Conservation (phyloP, 2,797 vertebrate species). For the Spea hammondii region DNA sequence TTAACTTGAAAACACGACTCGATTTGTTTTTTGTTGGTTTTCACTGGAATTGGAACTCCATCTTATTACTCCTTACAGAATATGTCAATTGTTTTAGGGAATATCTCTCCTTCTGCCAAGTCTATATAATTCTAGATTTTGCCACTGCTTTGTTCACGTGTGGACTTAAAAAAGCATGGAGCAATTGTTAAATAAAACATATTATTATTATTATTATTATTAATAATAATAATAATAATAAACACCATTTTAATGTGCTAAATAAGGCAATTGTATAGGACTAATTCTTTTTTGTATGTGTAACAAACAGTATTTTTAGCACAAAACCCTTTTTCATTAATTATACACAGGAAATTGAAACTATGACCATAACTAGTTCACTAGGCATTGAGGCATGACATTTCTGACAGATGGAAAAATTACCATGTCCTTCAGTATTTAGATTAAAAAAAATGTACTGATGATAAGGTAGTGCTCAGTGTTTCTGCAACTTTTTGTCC, state of each 20-base stretch:
- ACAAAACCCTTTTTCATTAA: neutral
- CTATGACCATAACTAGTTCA: neutral
- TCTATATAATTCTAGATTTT: no score
- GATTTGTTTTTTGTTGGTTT: no score
- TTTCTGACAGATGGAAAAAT: neutral
- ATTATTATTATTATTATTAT: no score
- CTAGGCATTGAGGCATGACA: neutral
- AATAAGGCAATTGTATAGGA: neutral
- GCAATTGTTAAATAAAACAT: no score
- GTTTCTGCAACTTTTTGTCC: constrained; percentile 4
- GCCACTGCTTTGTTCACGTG: no score
- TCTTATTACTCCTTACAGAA: no score
- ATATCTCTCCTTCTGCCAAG: no score
- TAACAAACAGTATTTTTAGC: constrained; percentile 4
- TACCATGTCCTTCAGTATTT: neutral
- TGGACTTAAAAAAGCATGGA: no score
- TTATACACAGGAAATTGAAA: neutral
- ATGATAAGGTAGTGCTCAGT: neutral
- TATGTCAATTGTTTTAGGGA: no score
- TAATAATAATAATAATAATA: no score
- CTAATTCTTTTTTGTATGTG: neutral
- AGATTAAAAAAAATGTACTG: neutral
- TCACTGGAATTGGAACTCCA: no score
- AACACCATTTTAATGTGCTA: neutral
- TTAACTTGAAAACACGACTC: no score